These are phyloP conservation scores for Neopelma chrysocephalum DNA, from an alignment of 2,797 vertebrate species.

Conservation along the genomic window DNA sequence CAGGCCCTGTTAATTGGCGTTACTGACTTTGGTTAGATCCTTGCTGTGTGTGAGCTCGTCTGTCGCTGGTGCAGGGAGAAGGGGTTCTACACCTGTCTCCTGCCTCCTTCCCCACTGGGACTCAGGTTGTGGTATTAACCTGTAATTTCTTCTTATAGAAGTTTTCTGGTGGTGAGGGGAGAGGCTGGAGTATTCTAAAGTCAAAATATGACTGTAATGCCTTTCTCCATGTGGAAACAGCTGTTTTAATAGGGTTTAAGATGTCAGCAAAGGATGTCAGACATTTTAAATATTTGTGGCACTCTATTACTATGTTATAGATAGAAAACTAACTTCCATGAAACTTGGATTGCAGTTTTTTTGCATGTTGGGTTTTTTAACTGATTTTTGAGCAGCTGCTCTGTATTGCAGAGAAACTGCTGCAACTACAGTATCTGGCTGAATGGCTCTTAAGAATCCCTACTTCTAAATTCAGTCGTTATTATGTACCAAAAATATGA, in stretches of 20 bases:
- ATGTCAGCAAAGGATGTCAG: background rate
- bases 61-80: background rate
- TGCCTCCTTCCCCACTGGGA: background rate
- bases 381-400: background rate
- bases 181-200: background rate
- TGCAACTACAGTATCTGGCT: background rate
- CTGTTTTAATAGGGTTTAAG: constrained; percentile 3
- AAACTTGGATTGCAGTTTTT: background rate
- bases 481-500: background rate
- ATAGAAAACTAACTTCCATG: background rate
- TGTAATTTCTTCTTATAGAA: background rate
- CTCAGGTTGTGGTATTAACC: background rate
- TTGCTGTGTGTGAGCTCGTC: background rate
- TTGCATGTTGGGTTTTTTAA: background rate
- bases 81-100: background rate
- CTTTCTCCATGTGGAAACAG: background rate
- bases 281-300: background rate
- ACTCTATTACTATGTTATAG: background rate
- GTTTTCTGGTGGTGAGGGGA: background rate
- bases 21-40: background rate
- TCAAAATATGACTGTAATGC: background rate
- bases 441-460: background rate
- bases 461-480: background rate
- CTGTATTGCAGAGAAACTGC: background rate
- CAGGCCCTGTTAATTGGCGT: background rate